These are phyloP conservation scores for Oncorhynchus kisutch DNA, from an alignment of 2,113 vertebrate genomes.

Conservation along the genomic window DNA sequence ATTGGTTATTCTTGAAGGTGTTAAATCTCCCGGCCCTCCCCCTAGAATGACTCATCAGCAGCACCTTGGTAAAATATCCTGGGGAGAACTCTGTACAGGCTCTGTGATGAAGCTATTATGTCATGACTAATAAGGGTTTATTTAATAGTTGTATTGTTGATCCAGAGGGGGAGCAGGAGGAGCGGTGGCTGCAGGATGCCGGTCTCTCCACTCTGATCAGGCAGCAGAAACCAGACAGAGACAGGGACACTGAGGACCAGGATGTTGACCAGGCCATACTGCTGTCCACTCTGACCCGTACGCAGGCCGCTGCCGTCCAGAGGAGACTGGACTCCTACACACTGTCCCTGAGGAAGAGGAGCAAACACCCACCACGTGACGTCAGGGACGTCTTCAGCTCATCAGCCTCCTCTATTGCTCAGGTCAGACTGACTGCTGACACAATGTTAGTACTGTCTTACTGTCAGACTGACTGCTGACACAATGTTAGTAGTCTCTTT, in stretches of 20 bases:
- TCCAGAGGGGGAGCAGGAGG: slow-evolving; percentile 83
- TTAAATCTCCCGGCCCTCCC: no score
- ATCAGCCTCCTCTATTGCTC: background rate
- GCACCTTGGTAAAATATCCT: no score
- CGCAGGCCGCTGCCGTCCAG: slow-evolving; percentile 83
- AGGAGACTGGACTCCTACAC: slow-evolving; percentile 81
- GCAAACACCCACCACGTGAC: slow-evolving; percentile 76
- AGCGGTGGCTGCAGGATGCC: slow-evolving; percentile 84
- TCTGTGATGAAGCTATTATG: no score
- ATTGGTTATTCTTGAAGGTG: no score
- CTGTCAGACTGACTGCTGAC: no score
- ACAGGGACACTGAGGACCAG: slow-evolving; percentile 40
- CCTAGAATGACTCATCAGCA: no score
- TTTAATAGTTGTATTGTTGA: background rate
- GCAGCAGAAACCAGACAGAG: background rate
- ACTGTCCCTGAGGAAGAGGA: slow-evolving; percentile 77
- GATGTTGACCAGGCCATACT: slow-evolving; percentile 74
- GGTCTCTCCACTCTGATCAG: slow-evolving; percentile 81
- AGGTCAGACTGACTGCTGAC: slow-evolving; percentile 52
- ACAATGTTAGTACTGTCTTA: no score
- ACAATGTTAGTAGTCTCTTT: no score
- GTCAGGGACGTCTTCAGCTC: slow-evolving; percentile 82
- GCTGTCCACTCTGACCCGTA: slow-evolving; percentile 85
- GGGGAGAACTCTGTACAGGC: no score
- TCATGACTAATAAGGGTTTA: background rate